Evolutionary conservation across 2,888 invertebrate species (phyloP), one percentile per base, ranked within the genome.

Genomic region (Phragmatobia fuliginosa): DNA sequence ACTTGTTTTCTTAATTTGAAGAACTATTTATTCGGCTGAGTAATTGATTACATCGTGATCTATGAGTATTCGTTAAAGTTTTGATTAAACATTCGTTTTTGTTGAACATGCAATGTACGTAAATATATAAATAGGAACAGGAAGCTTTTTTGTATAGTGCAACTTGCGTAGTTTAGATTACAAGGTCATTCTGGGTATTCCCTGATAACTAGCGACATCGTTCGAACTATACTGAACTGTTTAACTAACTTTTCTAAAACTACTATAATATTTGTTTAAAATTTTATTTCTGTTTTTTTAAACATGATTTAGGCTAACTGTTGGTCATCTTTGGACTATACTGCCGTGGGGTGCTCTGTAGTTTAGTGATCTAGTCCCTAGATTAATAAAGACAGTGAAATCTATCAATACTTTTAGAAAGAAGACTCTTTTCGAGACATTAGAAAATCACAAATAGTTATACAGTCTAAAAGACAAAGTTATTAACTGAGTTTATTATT

Each of bases 101-200:
- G 45, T 49, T 56, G 6, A 28, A 28, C 28, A 56, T 65, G 33
- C n/a, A n/a, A 33, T 25, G 28, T 65, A 56, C 63, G 63, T 18
- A 65, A 65, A 25, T n/a, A n/a, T n/a, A n/a, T 28, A 36, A 56
- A 65, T n/a, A 65, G 36, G 32, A 64, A 64, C 28, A 36, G 32
- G 21, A 49, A 52, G 33, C 49, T 65, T 36, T 56, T 65, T 56
- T 64, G 32, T 62, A 18, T 5, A 33, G 6, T 58, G 58, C 32
- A 32, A 59, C 31, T 59, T 32, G 56, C 52, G 49, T 33, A n/a
- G 7, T 63, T 49, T 21, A 41, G 52, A 65, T 65, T 36, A 36
- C 36, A 56, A 65, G 56, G 56, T 56, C 36, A 36, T 8, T 7
- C 16, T 65, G 33, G 28, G 28, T 62, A 62, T 62, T 45, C 41